Percentiles rank a stretch among this genome's conserved stretches.
Evolutionary conservation across 2,797 vertebrate genomes (phyloP).

Genomic region (Parambassis ranga): DNA sequence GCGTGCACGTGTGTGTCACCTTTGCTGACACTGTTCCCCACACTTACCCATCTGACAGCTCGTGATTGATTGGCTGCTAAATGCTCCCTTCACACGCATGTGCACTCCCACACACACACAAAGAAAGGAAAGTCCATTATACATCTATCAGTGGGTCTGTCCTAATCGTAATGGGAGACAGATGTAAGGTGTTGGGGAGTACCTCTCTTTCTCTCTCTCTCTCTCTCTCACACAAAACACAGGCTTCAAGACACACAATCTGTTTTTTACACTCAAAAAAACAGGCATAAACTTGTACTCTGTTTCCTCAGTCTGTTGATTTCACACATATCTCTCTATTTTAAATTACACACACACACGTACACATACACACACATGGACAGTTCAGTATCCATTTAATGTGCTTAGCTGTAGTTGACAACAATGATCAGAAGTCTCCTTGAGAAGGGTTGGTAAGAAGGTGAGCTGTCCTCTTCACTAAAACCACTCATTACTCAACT

Average conservation of each 20-base stretch:
- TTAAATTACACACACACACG: conserved; percentile 36
- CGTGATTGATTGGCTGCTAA: conserved; percentile 73
- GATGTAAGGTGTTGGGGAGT: conserved; percentile 59
- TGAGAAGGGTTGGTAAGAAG: conserved; percentile 75
- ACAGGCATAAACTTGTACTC: conserved; percentile 1
- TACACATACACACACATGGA: conserved; percentile 23
- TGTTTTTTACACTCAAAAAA: conserved; percentile 1
- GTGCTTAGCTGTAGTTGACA: conserved; percentile 75
- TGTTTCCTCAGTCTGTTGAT: conserved; percentile 9
- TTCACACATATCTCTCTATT: conserved; percentile 23
- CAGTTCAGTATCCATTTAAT: conserved; percentile 62
- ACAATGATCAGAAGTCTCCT: conserved; percentile 81
- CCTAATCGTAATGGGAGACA: conserved; percentile 68
- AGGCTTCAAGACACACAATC: conserved; percentile 14
- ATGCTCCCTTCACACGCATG: conserved; percentile 53
- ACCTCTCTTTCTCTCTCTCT: conserved; percentile 1
- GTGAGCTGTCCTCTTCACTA: conserved; percentile 79
- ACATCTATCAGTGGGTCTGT: conserved; percentile 53
- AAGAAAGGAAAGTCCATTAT: conserved; percentile 55
- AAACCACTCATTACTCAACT: conserved; percentile 78
- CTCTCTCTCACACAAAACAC: conserved; percentile 4
- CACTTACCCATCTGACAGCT: conserved; percentile 66
- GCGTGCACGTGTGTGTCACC: conserved; percentile 35
- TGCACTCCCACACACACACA: conserved; percentile 36
- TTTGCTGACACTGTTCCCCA: conserved; percentile 66